Base-by-base conservation (phyloP, 2,888 invertebrate species). In the Cosmorhoe ocellata region DNA sequence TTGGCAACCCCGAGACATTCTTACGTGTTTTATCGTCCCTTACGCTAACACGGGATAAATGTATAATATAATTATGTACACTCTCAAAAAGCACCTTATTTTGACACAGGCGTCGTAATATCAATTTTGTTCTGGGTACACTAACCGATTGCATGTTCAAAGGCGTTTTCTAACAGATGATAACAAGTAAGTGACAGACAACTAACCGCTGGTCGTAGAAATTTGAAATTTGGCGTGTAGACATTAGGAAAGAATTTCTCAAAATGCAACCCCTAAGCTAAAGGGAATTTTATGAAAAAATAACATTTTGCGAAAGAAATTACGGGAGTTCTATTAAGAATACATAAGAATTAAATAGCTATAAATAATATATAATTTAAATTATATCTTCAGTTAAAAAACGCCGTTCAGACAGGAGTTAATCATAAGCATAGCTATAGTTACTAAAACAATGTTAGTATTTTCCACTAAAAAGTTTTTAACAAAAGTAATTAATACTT, bases 1-100 rank as follows among this genome's bases (percentile, higher is more conserved):
- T 44, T 48, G 71, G 71, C 71, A 66, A 65, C 67, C 51, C 38
- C 37, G 26, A 36, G 31, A 37, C 24, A 47, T 51, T 47, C 41
- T 48, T 46, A 36, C 44, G 49, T 47, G 46, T 49, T 53, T 28
- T 60, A 74, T 69, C 71, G 74, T 71, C 59, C 67, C 79, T 82
- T 83, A 81, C 41, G 58, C 79, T 80, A 81, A 70, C 61, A 68
- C 66, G 74, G 76, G 71, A 74, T 73, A 73, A 70, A 77, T 71
- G 75, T 79, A 76, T 74, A 71, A 68, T 68, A 75, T 73, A 71
- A 75, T 74, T 77, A 53, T 81, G 79, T 86, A 68, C 83, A 84
- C 81, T 84, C 66, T 75, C 64, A 76, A 74, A 18, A 81, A 88
- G 86, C 86, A 87, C 87, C 88, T 74, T 74, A 76, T 81, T 51